phyloP scores from a whole-genome alignment of 2,888 invertebrate species.

The Odontocerum albicorne region DNA sequence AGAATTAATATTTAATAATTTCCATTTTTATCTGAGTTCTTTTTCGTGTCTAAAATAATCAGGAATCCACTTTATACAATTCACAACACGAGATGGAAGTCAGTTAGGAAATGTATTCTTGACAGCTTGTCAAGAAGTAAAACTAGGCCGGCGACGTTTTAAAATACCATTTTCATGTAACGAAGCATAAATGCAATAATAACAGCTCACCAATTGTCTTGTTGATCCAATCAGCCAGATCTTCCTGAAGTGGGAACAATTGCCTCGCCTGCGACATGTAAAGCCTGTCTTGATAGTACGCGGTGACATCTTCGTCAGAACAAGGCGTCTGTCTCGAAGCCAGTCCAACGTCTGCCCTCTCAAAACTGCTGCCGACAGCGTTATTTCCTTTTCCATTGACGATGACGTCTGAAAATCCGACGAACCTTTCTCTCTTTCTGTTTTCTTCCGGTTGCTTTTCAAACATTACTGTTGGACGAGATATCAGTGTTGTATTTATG shows the following conservation, averaged over 20 bases:
- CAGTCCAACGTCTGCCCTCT: slow-evolving; percentile 55
- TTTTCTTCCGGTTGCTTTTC: slow-evolving; percentile 22
- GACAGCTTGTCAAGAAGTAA: neutral
- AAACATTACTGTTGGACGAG: slow-evolving; percentile 1
- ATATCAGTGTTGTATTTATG: neutral
- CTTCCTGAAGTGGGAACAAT: slow-evolving; percentile 81
- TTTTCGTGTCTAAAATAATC: no score
- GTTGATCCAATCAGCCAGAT: slow-evolving; percentile 86
- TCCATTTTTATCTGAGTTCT: no score
- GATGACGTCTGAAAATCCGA: slow-evolving; percentile 50
- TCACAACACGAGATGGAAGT: neutral
- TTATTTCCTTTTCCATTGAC: slow-evolving; percentile 49
- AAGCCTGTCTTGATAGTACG: slow-evolving; percentile 72
- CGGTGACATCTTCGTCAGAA: slow-evolving; percentile 61
- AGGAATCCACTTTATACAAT: neutral
- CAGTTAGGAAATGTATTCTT: neutral
- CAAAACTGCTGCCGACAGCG: slow-evolving; percentile 41
- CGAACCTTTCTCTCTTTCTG: slow-evolving; percentile 39
- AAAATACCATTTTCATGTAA: no score
- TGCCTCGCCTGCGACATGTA: slow-evolving; percentile 77
- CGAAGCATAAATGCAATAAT: no score
- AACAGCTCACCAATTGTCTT: slow-evolving; percentile 75
- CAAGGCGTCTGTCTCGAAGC: slow-evolving; percentile 53
- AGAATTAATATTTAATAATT: no score
- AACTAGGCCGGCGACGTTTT: neutral